Base-by-base conservation (phyloP, 2,797 vertebrate species). In the Prunella strophiata region DNA sequence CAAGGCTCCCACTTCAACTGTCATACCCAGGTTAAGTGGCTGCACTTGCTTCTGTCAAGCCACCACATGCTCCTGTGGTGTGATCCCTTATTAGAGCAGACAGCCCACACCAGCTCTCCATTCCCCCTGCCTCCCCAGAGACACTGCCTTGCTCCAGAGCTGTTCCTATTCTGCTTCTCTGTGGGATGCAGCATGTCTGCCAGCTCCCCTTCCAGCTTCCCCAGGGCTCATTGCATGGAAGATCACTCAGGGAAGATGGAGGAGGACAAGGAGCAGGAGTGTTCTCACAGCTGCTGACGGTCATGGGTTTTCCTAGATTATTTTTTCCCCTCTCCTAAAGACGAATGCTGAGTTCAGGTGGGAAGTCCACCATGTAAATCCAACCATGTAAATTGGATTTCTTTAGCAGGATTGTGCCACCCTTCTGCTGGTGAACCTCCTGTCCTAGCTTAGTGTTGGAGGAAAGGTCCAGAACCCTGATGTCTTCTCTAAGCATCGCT, bases 61-160 rank as follows among this genome's bases (percentile, higher is more conserved):
- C 90, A 90, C 30, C 95, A 95, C 95, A 95, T 94, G 91, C 91
- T 95, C 96, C 92, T 90, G 91, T 97, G 97, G 97, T 97, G 97
- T 97, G 94, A 98, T 96, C 96, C 97, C 98, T 98, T 98, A 99
- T 98, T 98, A 97, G 98, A 98, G 95, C 90, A 98, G 98, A 98
- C 98, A 98, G 98, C 98, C 98, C 93, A 97, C 98, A 98, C 98
- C 97, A 97, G 95, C 95, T 96, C 92, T 96, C 79, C 90, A 61
- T 98, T 98, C 98, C 96, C 97, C 97, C 97, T 96, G 96, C 95
- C 97, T 98, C 97, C 96, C 95, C 22, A 23, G 97, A 97, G 98
- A 97, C 95, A 89, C 95, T 77, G 96, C 97, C 97, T 98, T 94
- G 96, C 98, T 98, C 98, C 98, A 98, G 96, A 97, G 97, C 97